Conservation (phyloP, 1,140 invertebrate species). For the Pemphigus obesinymphae region DNA sequence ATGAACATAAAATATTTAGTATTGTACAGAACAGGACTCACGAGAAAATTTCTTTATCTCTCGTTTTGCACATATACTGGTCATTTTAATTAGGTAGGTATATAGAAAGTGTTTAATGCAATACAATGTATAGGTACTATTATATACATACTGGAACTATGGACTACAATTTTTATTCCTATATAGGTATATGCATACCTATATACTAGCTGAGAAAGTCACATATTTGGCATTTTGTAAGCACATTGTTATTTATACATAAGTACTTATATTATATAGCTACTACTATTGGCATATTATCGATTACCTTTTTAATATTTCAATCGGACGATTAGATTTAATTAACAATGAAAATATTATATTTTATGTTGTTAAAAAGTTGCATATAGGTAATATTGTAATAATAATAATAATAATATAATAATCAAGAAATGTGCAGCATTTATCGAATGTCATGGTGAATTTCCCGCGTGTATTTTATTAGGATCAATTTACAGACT, state of each 20-base stretch:
- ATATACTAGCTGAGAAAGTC: conserved; percentile 4
- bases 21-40: not conserved
- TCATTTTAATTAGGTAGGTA: conserved; percentile 37
- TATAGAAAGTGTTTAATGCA: conserved; percentile 21
- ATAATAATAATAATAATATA: too few species aligned
- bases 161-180: not conserved
- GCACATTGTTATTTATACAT: too few species aligned
- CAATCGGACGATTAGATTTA: not conserved
- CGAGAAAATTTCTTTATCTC: conserved; percentile 9
- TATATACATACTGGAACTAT: not conserved
- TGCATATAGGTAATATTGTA: not conserved
- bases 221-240: not conserved
- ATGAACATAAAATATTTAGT: not conserved
- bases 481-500: not conserved
- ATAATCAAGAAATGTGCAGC: too few species aligned
- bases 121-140: not conserved
- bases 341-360: not conserved
- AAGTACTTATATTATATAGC: too few species aligned
- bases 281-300: not conserved
- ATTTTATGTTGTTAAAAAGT: not conserved
- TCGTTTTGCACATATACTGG: conserved; percentile 19
- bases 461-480: not conserved
- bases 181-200: too few species aligned
- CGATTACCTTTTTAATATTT: not conserved
- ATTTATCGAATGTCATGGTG: not conserved